Base-by-base conservation (phyloP, 2,888 invertebrate species). In the Clitarchus hookeri region DNA sequence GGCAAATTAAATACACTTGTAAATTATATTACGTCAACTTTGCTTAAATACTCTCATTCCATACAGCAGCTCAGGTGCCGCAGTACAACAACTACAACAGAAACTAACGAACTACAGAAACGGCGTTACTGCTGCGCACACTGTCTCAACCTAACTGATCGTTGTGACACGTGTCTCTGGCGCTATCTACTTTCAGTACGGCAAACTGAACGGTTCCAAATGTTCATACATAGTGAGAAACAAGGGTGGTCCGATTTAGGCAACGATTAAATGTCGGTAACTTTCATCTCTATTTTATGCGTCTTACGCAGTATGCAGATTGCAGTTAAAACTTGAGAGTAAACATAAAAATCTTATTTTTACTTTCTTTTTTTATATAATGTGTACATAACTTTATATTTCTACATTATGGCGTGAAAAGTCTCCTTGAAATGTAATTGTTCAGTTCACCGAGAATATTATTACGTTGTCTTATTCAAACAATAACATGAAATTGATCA, bases 231-330 rank as follows among this genome's bases (percentile, higher is more conserved):
- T 82, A 23, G 82, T 27, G 27, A 82, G 27, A 84, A 54, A 84
- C 84, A 25, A 53, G 65, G 65, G 53, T 84, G 84, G 84, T 84
- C 48, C 65, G 53, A 84, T 27, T 84, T 84, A 53, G 84, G 65
- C 84, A 84, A 84, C 65, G 84, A 26, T 53, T 26, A 3, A 53
- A 84, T 16, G 0, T 84, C 53, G 65, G 65, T 0, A 19, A 53
- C 84, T 16, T 25, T 54, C 53, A n/a, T n/a, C n/a, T n/a, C n/a
- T n/a, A n/a, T n/a, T n/a, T n/a, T n/a, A n/a, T n/a, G n/a, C n/a
- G n/a, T n/a, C n/a, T n/a, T n/a, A n/a, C n/a, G n/a, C n/a, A n/a
- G n/a, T n/a, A n/a, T n/a, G n/a, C n/a, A n/a, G n/a, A n/a, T n/a
- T n/a, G n/a, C n/a, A n/a, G n/a, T n/a, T n/a, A n/a, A n/a, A n/a